Conservation (phyloP, 2,797 vertebrate genomes). For the Anguilla obscura region DNA sequence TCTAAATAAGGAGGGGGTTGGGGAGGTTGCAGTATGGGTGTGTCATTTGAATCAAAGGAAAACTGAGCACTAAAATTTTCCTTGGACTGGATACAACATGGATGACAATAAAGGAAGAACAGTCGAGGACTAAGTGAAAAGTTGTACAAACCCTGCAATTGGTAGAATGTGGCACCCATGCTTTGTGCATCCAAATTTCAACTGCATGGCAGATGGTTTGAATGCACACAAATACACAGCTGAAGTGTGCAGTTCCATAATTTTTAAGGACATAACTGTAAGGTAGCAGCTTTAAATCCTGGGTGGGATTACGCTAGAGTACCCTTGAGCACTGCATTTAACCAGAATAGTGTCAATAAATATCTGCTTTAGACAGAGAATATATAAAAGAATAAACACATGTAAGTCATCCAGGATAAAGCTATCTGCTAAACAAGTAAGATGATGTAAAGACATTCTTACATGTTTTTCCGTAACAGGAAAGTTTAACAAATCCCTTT, state of each 20-base stretch:
- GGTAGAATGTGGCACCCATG: not conserved
- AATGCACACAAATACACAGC: not conserved
- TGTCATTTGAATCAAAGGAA: not conserved
- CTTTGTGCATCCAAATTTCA: not conserved
- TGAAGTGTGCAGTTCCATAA: not conserved
- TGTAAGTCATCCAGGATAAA: not conserved
- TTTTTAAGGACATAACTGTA: not conserved
- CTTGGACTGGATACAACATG: not conserved
- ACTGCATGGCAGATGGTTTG: not conserved
- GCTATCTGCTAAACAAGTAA: not conserved
- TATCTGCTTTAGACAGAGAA: not conserved
- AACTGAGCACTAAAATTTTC: not conserved
- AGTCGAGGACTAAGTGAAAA: not conserved
- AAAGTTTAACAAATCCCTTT: not conserved
- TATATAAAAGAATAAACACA: not conserved
- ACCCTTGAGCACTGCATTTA: slow-evolving; percentile 9
- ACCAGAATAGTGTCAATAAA: not conserved
- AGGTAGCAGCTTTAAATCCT: not conserved
- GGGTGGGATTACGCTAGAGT: not conserved
- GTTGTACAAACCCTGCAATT: not conserved
- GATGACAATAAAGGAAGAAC: not conserved
- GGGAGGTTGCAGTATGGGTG: not conserved
- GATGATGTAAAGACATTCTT: not conserved
- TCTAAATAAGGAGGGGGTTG: not conserved
- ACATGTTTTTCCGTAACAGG: not conserved